Conservation (phyloP, 2,113 vertebrate genomes). For the Tichodroma muraria region DNA sequence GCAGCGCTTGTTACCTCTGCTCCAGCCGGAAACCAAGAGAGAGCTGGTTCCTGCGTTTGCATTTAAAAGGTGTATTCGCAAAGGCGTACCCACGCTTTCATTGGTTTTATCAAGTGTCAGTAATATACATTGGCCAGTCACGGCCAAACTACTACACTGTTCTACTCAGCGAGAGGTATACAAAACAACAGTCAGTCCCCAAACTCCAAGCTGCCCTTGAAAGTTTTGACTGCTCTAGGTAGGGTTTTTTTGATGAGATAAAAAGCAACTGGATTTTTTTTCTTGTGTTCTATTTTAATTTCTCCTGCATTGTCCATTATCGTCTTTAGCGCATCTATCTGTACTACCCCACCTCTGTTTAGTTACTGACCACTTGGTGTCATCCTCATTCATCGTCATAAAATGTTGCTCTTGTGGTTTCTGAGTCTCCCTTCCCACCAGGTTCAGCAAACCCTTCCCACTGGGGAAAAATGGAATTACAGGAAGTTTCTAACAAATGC, state of each 20-base stretch:
- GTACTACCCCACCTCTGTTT: not conserved
- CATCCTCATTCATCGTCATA: not conserved
- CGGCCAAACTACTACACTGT: too few species aligned
- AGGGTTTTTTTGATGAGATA: not conserved
- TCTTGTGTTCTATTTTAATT: not conserved
- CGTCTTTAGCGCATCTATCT: accelerated
- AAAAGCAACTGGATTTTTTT: not conserved
- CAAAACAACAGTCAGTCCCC: not conserved
- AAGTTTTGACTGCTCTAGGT: not conserved
- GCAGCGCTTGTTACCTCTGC: too few species aligned
- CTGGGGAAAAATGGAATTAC: not conserved
- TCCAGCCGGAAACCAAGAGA: too few species aligned
- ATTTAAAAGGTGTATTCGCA: too few species aligned
- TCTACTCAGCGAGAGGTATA: accelerated
- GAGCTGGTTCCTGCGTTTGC: too few species aligned
- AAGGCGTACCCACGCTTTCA: too few species aligned
- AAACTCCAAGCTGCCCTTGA: not conserved
- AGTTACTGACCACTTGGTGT: not conserved
- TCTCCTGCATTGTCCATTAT: not conserved
- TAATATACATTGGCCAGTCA: too few species aligned
- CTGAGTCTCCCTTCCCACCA: not conserved
- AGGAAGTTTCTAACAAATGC: not conserved
- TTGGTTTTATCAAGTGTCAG: too few species aligned
- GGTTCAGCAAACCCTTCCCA: not conserved
- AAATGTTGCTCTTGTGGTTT: not conserved